Base-by-base conservation (phyloP, 1,140 invertebrate species). In the Pseudobourletiella spinata region DNA sequence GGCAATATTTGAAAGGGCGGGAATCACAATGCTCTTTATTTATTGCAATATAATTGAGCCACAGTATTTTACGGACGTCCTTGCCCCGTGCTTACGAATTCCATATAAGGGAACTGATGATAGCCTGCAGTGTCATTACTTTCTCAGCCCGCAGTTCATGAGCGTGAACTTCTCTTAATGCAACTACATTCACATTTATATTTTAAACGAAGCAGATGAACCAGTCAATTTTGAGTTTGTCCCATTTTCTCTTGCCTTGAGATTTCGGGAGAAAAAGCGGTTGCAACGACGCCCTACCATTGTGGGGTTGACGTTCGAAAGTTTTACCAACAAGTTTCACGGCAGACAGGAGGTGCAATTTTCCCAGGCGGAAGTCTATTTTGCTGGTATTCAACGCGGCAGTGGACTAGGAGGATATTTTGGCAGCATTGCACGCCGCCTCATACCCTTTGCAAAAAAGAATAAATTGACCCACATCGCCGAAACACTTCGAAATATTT, bases 11-110 rank as follows among this genome's bases (percentile, higher is more conserved):
- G 4, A 6, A 26, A 26, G 29, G 3, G 51, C 24, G 4, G 26
- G 26, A 24, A 15, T 14, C 8, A 18, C 54, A 32, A 39, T 28
- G 15, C n/a, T 61, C 30, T 74, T 72, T 65, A 63, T 74, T 55
- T 74, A 75, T 59, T 71, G 64, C 50, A 72, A 74, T 62, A 72
- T 74, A 24, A 58, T 73, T 15, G 69, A 73, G 59, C 68, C 70
- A 8, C 72, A 74, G 56, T 66, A 73, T 14, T 68, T 74, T 32
- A 72, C 73, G 14, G 72, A 73, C 59, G 65, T 71, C 16, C 68
- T 72, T 43, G 67, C 65, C 18, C 66, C 71, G 18, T 54, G 74
- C 24, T 54, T 73, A 20, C 57, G 71, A 50, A 8, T 24, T 1
- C 16, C 4, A 1, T 55, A 64, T 54, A 24, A 54, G 28, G 46